Base-by-base conservation (phyloP, 1,140 invertebrate species). In the Lepidurus packardi region DNA sequence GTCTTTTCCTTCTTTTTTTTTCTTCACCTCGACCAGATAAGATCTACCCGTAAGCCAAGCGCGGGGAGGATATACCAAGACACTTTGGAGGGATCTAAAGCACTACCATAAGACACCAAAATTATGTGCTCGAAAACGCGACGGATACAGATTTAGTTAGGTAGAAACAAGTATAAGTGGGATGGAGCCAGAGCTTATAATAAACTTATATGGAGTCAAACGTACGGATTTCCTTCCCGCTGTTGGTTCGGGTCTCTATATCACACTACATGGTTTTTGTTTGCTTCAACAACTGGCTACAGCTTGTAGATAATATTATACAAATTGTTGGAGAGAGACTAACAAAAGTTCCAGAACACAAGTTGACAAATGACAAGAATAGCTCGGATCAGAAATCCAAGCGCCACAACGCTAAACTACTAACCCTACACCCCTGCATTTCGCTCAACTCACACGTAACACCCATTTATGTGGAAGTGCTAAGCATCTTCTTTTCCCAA, bases 41-140 rank as follows among this genome's bases (percentile, higher is more conserved):
- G 53, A 65, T 65, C 53, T 65, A 65, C 53, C 53, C 53, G 53
- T 65, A 65, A 65, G 53, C 53, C 53, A 65, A 65, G 53, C 53
- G 53, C 53, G 53, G 53, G 53, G 53, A 65, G 16, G 13, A 16
- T 65, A 65, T 65, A 21, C 53, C 53, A 65, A 65, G 53, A 65
- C 53, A 65, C 53, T 65, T 65, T 65, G 53, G 53, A 65, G 53
- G 53, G 16, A 65, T 34, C 53, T 65, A 65, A 65, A 65, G 53
- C 53, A 65, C 53, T 65, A 65, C 53, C 21, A 16, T 65, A 65
- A 65, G 53, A 65, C 53, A 65, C 53, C 53, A 65, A 65, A 65
- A 65, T 65, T 65, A 65, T 65, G 53, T 65, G 9, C 53, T 65
- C 13, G 16, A 16, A 65, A 65, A 65, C 53, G 53, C 53, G 53